These are phyloP conservation scores for Erpobdella octoculata DNA, from an alignment of 2,888 invertebrate genomes.

Conservation along the genomic window DNA sequence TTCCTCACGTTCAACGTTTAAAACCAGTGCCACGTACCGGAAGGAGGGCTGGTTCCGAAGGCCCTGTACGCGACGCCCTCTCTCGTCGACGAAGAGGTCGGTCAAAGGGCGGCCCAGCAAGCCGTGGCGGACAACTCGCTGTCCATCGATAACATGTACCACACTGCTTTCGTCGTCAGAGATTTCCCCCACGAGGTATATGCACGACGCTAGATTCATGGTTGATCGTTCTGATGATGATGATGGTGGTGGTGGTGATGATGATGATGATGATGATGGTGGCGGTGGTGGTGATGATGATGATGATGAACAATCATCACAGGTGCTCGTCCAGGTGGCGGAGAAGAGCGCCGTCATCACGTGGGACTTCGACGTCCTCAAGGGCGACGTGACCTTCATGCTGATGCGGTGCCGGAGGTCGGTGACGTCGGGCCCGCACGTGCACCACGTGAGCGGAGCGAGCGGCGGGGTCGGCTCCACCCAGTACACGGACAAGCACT, in stretches of 20 bases:
- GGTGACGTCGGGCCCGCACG: constrained; percentile 43
- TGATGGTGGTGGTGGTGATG: background rate
- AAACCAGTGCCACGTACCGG: constrained; percentile 68
- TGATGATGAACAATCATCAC: constrained; percentile 12
- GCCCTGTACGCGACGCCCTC: constrained; percentile 49
- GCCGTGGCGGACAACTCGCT: constrained; percentile 37
- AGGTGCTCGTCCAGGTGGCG: constrained; percentile 64
- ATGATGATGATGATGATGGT: constrained; percentile 1
- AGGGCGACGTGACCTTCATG: constrained; percentile 77
- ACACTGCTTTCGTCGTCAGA: constrained; percentile 50
- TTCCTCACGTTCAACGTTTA: background rate
- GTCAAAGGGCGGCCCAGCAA: constrained; percentile 45
- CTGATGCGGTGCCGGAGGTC: constrained; percentile 57
- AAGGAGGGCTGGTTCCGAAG: constrained; percentile 83
- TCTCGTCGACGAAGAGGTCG: constrained; percentile 45
- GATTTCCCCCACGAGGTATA: constrained; percentile 53
- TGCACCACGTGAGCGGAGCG: constrained; percentile 48
- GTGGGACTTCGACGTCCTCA: constrained; percentile 91
- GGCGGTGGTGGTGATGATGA: background rate
- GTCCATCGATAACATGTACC: constrained; percentile 48
- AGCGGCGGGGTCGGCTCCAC: constrained; percentile 45
- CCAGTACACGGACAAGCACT: constrained; percentile 59
- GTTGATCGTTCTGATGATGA: background rate
- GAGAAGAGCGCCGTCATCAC: constrained; percentile 83
- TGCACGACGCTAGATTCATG: background rate